Evolutionary conservation across 2,113 vertebrate species (phyloP).

Genomic region (Gavia stellata): DNA sequence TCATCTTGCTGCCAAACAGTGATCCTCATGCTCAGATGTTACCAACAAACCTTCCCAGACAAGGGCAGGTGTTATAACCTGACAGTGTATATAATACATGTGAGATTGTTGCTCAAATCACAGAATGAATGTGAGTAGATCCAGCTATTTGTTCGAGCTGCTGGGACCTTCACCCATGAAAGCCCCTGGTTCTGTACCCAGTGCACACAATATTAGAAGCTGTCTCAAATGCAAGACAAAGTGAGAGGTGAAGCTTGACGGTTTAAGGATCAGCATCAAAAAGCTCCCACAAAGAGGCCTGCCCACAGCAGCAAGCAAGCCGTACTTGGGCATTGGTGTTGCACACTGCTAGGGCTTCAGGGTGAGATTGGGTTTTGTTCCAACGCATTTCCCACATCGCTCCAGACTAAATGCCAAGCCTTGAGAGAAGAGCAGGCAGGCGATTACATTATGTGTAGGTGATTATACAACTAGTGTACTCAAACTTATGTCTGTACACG

Average conservation of each 20-base stretch:
- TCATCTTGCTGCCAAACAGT: background rate
- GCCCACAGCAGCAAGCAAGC: background rate
- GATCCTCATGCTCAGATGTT: background rate
- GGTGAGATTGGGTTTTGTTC: background rate
- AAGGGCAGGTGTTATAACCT: background rate
- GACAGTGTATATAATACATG: background rate
- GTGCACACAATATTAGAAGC: background rate
- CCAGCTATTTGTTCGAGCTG: background rate
- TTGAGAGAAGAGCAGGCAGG: background rate
- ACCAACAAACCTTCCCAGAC: background rate
- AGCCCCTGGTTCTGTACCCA: background rate
- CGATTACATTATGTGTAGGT: background rate
- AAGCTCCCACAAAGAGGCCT: background rate
- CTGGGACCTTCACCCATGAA: background rate
- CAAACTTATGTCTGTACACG: background rate
- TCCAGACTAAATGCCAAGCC: background rate
- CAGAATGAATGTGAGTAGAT: background rate
- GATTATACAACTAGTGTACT: background rate
- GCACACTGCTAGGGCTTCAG: background rate
- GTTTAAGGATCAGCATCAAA: background rate
- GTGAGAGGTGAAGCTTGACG: background rate
- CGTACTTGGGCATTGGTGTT: background rate
- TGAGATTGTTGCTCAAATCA: background rate
- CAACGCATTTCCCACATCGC: background rate
- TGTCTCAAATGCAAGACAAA: background rate